Evolutionary conservation across 1,140 invertebrate genomes (phyloP).

Genomic region (Drosophila nikananu): DNA sequence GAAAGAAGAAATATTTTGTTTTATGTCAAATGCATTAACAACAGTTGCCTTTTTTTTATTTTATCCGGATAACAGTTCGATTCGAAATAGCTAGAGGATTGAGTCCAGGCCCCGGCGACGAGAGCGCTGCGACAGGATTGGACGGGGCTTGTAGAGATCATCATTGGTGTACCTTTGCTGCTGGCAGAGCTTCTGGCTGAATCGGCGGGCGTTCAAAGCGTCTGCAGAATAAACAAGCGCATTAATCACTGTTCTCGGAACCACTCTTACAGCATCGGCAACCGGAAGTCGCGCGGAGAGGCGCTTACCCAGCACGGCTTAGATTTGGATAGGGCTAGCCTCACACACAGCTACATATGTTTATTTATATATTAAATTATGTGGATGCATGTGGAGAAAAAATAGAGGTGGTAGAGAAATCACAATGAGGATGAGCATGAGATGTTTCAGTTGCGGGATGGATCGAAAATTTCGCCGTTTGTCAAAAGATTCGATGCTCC

Average conservation of each 20-base stretch:
- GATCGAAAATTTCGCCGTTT: not conserved
- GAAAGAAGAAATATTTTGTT: slow-evolving; percentile 36
- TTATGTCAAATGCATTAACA: slow-evolving; percentile 70
- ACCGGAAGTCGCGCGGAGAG: not conserved
- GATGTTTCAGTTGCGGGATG: not conserved
- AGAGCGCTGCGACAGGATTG: slow-evolving; percentile 85
- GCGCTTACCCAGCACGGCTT: slow-evolving; percentile 50
- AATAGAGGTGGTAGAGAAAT: slow-evolving; percentile 44
- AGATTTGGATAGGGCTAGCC: slow-evolving; percentile 11
- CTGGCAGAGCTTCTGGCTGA: slow-evolving; percentile 71
- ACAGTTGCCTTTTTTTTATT: slow-evolving; percentile 62
- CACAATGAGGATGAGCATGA: slow-evolving; percentile 35
- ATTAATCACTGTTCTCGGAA: slow-evolving; percentile 13
- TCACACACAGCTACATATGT: slow-evolving; percentile 32
- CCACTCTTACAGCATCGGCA: not conserved
- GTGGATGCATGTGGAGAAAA: slow-evolving; percentile 68
- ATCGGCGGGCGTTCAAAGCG: slow-evolving; percentile 42
- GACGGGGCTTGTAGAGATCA: slow-evolving; percentile 90
- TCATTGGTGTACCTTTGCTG: slow-evolving; percentile 88
- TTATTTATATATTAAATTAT: slow-evolving; percentile 23
- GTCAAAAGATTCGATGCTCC: slow-evolving; percentile 4
- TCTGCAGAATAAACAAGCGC: slow-evolving; percentile 41
- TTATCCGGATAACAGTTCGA: slow-evolving; percentile 28
- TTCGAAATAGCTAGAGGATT: slow-evolving; percentile 52
- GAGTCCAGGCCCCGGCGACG: slow-evolving; percentile 76